Percentiles rank a stretch among this genome's conserved stretches.
Evolutionary conservation across 2,113 vertebrate species (phyloP).

Genomic region (Oncorhynchus clarkii): DNA sequence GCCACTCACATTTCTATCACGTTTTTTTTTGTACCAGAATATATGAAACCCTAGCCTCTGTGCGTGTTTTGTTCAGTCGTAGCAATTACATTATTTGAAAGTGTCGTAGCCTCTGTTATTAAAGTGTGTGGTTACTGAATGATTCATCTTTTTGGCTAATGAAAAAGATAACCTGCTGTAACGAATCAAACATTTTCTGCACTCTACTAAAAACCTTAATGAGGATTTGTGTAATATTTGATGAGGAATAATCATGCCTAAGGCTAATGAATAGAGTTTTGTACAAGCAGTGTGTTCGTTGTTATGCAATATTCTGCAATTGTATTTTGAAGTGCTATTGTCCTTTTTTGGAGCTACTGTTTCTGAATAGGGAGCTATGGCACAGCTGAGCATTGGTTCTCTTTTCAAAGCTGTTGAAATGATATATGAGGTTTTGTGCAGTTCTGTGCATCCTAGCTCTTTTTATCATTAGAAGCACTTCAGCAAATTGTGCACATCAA

Average conservation of each 20-base stretch:
- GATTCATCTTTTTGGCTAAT: conserved; percentile 42
- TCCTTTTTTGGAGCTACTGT: background rate
- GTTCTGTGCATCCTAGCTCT: background rate
- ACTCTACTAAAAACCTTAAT: conserved; percentile 24
- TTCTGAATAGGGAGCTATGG: background rate
- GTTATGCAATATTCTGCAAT: background rate
- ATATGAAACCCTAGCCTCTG: background rate
- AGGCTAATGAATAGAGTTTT: conserved; percentile 21
- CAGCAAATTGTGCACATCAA: background rate
- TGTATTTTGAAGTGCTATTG: conserved; percentile 1
- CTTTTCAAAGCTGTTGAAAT: background rate
- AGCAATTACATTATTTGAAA: background rate
- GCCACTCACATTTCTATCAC: background rate
- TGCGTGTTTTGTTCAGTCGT: background rate
- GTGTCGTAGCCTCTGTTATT: conserved; percentile 35
- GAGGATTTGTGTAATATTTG: conserved; percentile 22
- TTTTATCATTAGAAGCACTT: background rate
- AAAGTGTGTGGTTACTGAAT: conserved; percentile 14
- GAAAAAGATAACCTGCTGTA: conserved; percentile 48
- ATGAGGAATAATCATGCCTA: conserved; percentile 28
- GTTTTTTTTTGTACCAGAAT: background rate
- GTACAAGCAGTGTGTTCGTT: conserved; percentile 23
- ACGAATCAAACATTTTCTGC: conserved; percentile 49
- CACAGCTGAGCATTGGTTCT: background rate
- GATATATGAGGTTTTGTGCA: background rate